A percentile compares a stretch with the other conserved stretches of the same genome.
phyloP scores from a whole-genome alignment of 2,113 vertebrate genomes.

The Elgaria multicarinata region DNA sequence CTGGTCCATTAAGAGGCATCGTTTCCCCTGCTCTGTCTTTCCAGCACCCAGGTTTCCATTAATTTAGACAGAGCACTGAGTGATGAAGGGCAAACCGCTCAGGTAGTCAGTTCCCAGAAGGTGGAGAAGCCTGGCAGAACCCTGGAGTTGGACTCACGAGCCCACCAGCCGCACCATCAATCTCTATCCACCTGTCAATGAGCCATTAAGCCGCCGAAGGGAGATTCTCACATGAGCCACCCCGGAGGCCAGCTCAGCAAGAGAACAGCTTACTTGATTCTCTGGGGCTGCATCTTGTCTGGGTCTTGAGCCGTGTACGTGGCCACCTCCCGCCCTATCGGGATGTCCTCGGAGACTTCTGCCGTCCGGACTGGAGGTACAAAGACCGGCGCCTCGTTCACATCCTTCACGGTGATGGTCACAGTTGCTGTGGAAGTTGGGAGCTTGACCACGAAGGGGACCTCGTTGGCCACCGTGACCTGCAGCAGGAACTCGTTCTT shows the following conservation, averaged over 20 bases:
- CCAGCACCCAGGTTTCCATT: neutral
- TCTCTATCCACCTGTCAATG: neutral
- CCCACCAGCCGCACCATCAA: neutral
- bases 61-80: neutral
- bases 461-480: slow-evolving; percentile 82
- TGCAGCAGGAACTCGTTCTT: slow-evolving; percentile 75
- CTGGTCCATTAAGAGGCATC: neutral
- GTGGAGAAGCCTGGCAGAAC: neutral
- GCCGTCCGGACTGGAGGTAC: slow-evolving; percentile 66
- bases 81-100: neutral
- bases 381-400: slow-evolving; percentile 84
- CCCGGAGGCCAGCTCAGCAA: accelerated
- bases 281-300: slow-evolving; percentile 82
- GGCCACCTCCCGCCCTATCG: slow-evolving; percentile 28
- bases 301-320: slow-evolving; percentile 85
- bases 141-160: too few relatives aligned
- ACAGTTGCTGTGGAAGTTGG: slow-evolving; percentile 83
- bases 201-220: neutral
- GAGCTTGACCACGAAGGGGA: slow-evolving; percentile 74
- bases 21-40: neutral
- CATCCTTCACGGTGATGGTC: slow-evolving; percentile 80
- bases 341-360: slow-evolving; percentile 73
- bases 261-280: slow-evolving; percentile 75
- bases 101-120: neutral
- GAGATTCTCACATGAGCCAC: too few relatives aligned